These are phyloP conservation scores for Ellobius talpinus DNA, from an alignment of 2,113 vertebrate genomes.

Conservation along the genomic window DNA sequence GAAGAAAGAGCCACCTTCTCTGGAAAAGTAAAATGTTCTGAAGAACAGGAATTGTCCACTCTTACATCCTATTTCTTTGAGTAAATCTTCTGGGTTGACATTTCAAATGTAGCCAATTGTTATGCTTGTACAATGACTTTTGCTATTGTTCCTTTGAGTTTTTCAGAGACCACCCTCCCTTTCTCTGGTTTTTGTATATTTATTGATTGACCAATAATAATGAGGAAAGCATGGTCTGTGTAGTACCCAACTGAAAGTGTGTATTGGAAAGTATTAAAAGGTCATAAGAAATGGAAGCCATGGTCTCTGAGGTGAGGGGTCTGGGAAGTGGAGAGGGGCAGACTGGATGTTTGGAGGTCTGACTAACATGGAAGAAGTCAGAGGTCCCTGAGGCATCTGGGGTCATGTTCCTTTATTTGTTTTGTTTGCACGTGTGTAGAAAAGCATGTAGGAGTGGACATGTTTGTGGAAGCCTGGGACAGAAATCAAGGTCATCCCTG, in stretches of 20 bases:
- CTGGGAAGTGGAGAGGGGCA: neutral
- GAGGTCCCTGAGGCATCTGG: neutral
- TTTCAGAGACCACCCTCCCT: slow-evolving; percentile 29
- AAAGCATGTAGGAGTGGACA: no score
- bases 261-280: slow-evolving; percentile 70
- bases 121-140: neutral
- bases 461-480: neutral
- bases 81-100: slow-evolving; percentile 16
- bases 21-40: neutral
- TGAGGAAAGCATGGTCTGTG: slow-evolving; percentile 46
- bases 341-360: neutral
- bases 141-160: slow-evolving; percentile 43
- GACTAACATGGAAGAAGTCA: neutral
- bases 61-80: neutral
- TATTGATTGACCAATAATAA: slow-evolving; percentile 55
- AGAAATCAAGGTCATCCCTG: no score
- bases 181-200: slow-evolving; percentile 64
- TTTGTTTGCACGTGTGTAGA: neutral
- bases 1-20: neutral
- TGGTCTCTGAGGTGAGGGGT: slow-evolving; percentile 36
- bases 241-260: slow-evolving; percentile 43
- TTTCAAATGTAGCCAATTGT: slow-evolving; percentile 24
- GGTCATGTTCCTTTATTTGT: neutral
- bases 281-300: slow-evolving; percentile 8
- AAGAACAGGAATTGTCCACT: neutral